These are phyloP conservation scores for Ophioninae sp. DNA, from an alignment of 2,888 invertebrate genomes.

Conservation along the genomic window DNA sequence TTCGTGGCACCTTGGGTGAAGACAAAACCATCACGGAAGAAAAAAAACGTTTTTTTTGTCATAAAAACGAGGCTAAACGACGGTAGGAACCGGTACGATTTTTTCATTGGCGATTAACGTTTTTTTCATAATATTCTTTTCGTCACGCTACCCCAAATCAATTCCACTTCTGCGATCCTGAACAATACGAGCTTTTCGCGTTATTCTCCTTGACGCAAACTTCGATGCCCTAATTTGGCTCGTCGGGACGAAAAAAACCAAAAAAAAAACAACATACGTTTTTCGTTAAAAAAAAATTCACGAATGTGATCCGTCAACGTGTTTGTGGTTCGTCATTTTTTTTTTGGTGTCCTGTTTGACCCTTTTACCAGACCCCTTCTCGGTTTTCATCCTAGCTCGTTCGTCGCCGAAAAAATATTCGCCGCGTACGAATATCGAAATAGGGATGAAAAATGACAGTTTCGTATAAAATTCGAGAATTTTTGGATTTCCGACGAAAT, in stretches of 20 bases:
- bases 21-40: not conserved
- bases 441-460: slow-evolving; percentile 51
- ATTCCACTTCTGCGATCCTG: slow-evolving; percentile 70
- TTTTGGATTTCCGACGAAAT: slow-evolving; percentile 31
- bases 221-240: slow-evolving; percentile 70
- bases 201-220: slow-evolving; percentile 30
- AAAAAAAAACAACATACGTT: not conserved
- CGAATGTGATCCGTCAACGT: slow-evolving; percentile 51
- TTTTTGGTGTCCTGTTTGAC: not conserved
- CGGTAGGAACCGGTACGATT: slow-evolving; percentile 2
- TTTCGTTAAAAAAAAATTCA: slow-evolving; percentile 7
- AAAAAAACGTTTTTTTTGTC: slow-evolving; percentile 8
- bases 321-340: slow-evolving; percentile 50
- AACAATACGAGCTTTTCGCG: slow-evolving; percentile 66
- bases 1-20: slow-evolving; percentile 10
- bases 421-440: not conserved
- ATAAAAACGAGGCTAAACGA: not conserved
- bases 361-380: slow-evolving; percentile 8
- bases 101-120: slow-evolving; percentile 3
- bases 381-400: slow-evolving; percentile 23
- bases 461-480: slow-evolving; percentile 33
- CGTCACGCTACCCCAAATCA: slow-evolving; percentile 61
- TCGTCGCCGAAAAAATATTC: slow-evolving; percentile 5
- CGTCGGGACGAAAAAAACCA: slow-evolving; percentile 11
- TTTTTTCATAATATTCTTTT: slow-evolving; percentile 30